Evolutionary conservation across 1,140 invertebrate species (phyloP).

Genomic region (Euura saliciscinereae): DNA sequence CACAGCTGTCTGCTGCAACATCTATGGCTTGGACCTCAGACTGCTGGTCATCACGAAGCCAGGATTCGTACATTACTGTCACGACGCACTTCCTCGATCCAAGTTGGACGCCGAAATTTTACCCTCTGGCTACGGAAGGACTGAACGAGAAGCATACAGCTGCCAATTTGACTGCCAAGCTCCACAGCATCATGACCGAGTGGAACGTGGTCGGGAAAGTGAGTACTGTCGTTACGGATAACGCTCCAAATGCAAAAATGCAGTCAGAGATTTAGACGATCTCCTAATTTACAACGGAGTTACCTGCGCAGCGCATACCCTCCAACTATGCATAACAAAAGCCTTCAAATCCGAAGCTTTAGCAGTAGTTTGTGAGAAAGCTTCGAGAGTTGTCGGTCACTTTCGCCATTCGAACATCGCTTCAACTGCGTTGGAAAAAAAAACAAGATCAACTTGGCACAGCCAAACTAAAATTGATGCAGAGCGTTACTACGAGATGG

Average conservation of each 20-base stretch:
- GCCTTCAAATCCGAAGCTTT: slow-evolving; percentile 8
- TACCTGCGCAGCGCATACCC: no score
- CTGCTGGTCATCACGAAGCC: no score
- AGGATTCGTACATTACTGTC: slow-evolving; percentile 16
- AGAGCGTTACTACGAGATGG: slow-evolving; percentile 26
- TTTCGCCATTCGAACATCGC: slow-evolving; percentile 28
- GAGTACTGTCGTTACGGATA: slow-evolving; percentile 15
- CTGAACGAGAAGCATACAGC: slow-evolving; percentile 20
- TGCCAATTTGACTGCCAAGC: no score
- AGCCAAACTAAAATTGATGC: slow-evolving; percentile 18
- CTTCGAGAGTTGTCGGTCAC: slow-evolving; percentile 26
- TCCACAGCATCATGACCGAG: neutral
- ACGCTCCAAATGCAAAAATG: slow-evolving; percentile 16
- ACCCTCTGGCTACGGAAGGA: slow-evolving; percentile 9
- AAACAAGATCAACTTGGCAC: slow-evolving; percentile 29
- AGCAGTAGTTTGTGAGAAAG: neutral
- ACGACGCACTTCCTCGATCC: slow-evolving; percentile 15
- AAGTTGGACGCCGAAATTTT: slow-evolving; percentile 16
- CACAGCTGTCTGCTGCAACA: slow-evolving; percentile 9
- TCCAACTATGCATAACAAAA: slow-evolving; percentile 13
- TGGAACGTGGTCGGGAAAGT: slow-evolving; percentile 17
- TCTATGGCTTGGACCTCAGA: no score
- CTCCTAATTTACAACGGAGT: neutral
- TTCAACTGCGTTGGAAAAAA: slow-evolving; percentile 10
- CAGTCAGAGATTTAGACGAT: slow-evolving; percentile 9